Base-by-base conservation (phyloP, 2,113 vertebrate genomes). In the Gavialis gangeticus region DNA sequence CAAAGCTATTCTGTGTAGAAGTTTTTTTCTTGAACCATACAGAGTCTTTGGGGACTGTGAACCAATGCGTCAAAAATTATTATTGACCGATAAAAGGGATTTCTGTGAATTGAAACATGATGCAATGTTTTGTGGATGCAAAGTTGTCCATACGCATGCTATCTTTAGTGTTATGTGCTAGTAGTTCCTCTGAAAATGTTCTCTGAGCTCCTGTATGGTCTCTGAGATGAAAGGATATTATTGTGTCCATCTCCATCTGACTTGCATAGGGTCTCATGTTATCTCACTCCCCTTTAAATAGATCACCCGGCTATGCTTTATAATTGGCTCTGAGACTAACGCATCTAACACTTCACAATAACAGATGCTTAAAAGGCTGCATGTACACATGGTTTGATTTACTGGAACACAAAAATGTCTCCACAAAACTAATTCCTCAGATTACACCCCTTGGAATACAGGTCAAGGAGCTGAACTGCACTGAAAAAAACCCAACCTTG, bases 401-500 rank as follows among this genome's bases (percentile, higher is more conserved):
- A 0, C 75, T 83, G 30, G 84, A 88, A 84, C 37, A 73, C 75
- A 90, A 84, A 71, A 95, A 89, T 1, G 0, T 81, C 79, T 81
- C 82, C 58, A 58, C 2, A 64, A 91, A 87, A 81, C 30, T 90
- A 28, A 57, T 69, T 69, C 86, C 0, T 0, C 69, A 73, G 27
- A 90, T 90, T 13, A 90, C 21, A 0, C 96, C 91, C 96, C 89
- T 82, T 90, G 87, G 78, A 96, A 93, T 57, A 75, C 28, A 81
- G 91, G 84, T 77, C 81, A 94, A 75, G 75, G 79, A 84, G 90
- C 81, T 94, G 94, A 96, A 81, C 96, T 93, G 94, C 75, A 63
- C 2, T 22, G 62, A 21, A 88, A 93, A 84, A 87, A 69, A 21
- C 0, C 37, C 75, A 87, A 58, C 3, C 76, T 57, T 73, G 59